A percentile compares a stretch with the other conserved stretches of the same genome.
phyloP scores from a whole-genome alignment of 2,797 vertebrate species.

The Myotis daubentonii region DNA sequence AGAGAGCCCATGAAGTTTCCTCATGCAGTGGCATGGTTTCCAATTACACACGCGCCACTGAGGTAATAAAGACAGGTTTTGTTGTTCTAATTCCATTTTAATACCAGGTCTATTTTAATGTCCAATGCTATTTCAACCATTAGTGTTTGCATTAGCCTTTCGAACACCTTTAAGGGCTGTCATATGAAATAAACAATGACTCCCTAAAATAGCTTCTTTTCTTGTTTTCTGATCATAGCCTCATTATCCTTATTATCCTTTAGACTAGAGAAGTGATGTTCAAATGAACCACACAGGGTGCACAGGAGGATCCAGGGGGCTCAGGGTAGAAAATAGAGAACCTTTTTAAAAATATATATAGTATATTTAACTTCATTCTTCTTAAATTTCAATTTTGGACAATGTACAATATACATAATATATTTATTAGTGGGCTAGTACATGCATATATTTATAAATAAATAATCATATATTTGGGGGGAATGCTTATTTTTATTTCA shows the following conservation, averaged over 20 bases:
- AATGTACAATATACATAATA: not conserved
- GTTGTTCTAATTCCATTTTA: not conserved
- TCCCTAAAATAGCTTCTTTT: not conserved
- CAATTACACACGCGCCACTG: not conserved
- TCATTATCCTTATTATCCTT: not conserved
- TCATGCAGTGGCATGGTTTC: not conserved
- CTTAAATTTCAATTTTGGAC: not conserved
- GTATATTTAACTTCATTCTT: not conserved
- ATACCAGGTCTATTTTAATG: not conserved
- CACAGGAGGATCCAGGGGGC: not conserved
- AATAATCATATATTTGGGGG: not conserved
- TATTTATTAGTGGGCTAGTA: not conserved
- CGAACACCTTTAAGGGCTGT: not conserved
- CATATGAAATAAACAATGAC: not conserved
- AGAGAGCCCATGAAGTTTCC: not conserved
- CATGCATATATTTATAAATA: not conserved
- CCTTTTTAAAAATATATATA: not conserved
- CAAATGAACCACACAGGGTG: not conserved
- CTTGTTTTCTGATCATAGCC: not conserved
- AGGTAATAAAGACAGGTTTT: not conserved
- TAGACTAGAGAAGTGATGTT: not conserved
- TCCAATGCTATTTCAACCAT: not conserved
- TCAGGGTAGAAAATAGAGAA: not conserved
- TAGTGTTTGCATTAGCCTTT: not conserved
- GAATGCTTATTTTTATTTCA: not conserved